Evolutionary conservation across 2,797 vertebrate genomes (phyloP), one percentile per base, ranked within the genome.

Genomic region (Heteromormyrus szaboi): DNA sequence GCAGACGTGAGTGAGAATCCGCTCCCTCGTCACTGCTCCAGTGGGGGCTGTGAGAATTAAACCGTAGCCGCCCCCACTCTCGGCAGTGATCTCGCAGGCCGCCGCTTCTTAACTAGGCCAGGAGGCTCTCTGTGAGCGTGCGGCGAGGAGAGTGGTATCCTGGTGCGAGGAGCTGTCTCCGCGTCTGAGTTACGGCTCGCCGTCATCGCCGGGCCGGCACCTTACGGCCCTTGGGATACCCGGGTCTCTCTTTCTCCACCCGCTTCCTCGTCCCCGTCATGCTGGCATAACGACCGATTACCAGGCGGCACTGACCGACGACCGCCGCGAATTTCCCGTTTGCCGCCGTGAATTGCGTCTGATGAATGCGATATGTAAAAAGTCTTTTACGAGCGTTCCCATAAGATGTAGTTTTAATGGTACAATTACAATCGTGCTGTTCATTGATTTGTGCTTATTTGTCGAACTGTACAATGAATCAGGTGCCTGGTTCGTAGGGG

Each of bases 381-480:
- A 53, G 51, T 19, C 51, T 37, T 22, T 54, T 56, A 83, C 44
- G 7, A 83, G 79, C 41, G 17, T 29, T 54, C 12, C 84, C 51
- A 54, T 56, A 86, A 29, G 14, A 86, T 86, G 50, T 56, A 37
- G 7, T 56, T 86, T 56, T 86, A 86, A 86, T 53, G 50, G 85
- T 56, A 50, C 85, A 53, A 53, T 86, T 53, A 86, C 51, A 33
- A n/a, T 54, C 33, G 2, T 48, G 51, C 50, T 54, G 84, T 85
- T 54, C 25, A 85, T 85, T 51, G 85, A 86, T 86, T 86, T 56
- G 22, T 33, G 29, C 85, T 25, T 50, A 33, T 86, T n/a, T 54
- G 14, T 56, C 9, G 50, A 86, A 14, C 51, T 56, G 85, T 37
- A 50, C 48, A 2, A 56, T 86, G 29, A 86, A 86, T 54, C 48